phyloP scores from a whole-genome alignment of 1,140 invertebrate species.

The Papilio polyxenes region DNA sequence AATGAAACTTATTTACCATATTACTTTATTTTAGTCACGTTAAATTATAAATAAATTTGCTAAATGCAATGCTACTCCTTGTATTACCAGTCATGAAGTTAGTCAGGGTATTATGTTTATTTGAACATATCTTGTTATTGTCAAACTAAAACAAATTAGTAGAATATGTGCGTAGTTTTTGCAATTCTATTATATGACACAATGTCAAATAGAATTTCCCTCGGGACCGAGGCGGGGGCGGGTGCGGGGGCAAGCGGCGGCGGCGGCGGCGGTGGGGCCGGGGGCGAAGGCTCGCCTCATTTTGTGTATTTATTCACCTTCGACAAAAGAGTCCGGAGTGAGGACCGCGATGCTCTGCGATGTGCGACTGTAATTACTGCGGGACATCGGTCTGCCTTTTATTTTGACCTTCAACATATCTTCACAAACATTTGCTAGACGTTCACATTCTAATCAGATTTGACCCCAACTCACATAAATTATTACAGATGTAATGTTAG shows the following conservation, averaged over 20 bases:
- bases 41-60: too few species aligned
- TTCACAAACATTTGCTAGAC: neutral
- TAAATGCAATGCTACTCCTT: neutral
- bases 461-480: neutral
- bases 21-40: too few species aligned
- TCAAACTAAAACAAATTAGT: neutral
- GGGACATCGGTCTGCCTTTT: neutral
- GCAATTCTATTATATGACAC: neutral
- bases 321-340: neutral
- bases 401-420: neutral
- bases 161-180: constrained; percentile 2
- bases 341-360: neutral
- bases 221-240: neutral
- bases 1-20: too few species aligned
- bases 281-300: neutral
- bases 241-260: too few species aligned
- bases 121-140: neutral
- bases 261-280: too few species aligned
- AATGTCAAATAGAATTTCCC: neutral
- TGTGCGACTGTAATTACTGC: neutral
- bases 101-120: neutral
- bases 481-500: neutral
- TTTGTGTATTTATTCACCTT: neutral
- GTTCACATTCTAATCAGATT: neutral
- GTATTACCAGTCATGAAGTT: neutral